A percentile compares a stretch with the other conserved stretches of the same genome.
Evolutionary conservation across 2,888 invertebrate genomes (phyloP).

Genomic region (Glyphotaelius pellucidus): DNA sequence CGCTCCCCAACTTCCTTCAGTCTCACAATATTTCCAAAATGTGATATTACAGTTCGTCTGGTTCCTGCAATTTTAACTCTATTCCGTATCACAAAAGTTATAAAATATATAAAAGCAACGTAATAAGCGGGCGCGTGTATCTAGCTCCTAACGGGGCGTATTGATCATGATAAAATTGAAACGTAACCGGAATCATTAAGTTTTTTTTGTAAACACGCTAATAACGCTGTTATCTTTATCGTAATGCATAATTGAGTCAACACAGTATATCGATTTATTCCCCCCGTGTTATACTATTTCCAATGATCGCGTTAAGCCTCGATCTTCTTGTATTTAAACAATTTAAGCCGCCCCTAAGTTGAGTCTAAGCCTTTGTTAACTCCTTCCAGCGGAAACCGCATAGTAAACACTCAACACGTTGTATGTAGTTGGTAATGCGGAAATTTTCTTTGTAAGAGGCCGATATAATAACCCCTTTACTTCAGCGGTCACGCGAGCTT

Average conservation of each 20-base stretch:
- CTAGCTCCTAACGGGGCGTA: neutral
- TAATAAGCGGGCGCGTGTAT: neutral
- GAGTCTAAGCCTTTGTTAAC: constrained; percentile 2
- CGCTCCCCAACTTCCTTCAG: neutral
- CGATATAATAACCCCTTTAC: neutral
- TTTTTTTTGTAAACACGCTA: neutral
- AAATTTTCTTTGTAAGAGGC: neutral
- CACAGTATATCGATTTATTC: neutral
- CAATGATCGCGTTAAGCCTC: neutral
- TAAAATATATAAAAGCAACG: neutral
- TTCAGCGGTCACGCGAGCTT: constrained; percentile 15
- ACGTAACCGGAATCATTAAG: neutral
- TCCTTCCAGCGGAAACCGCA: neutral
- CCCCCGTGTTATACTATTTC: neutral
- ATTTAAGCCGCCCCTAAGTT: neutral
- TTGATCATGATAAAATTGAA: neutral
- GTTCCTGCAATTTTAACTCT: neutral
- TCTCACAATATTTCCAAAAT: neutral
- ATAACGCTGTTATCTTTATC: neutral
- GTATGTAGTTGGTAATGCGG: neutral
- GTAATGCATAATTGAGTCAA: neutral
- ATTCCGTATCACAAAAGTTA: neutral
- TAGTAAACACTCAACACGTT: neutral
- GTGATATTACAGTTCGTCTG: neutral
- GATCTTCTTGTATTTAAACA: neutral